phyloP scores from a whole-genome alignment of 2,888 invertebrate genomes.

The Aphidius colemani region DNA sequence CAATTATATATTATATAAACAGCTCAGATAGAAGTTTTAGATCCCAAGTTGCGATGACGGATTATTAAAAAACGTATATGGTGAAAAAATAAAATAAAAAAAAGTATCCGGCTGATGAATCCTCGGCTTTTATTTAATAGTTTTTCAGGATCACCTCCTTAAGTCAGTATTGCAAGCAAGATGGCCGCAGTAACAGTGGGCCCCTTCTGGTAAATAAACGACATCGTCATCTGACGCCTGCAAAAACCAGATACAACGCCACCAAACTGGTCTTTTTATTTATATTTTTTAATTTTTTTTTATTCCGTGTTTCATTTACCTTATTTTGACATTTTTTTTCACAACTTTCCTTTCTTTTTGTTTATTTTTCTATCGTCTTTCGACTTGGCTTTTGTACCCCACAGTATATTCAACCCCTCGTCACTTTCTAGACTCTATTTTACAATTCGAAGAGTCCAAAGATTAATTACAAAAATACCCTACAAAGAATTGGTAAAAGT shows the following conservation, averaged over 20 bases:
- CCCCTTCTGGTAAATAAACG: conserved; percentile 56
- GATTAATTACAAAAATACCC: conserved; percentile 58
- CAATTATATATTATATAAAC: too few species aligned
- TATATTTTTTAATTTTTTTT: conserved; percentile 8
- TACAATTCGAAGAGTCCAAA: conserved; percentile 44
- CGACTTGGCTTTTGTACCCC: background rate
- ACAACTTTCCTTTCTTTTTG: conserved; percentile 22
- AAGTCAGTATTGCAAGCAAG: conserved; percentile 55
- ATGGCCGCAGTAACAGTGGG: conserved; percentile 48
- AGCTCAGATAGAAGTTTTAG: background rate
- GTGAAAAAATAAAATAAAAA: conserved; percentile 8
- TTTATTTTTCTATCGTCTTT: conserved; percentile 11
- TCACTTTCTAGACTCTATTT: conserved; percentile 17
- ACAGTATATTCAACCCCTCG: conserved; percentile 13
- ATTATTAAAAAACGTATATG: background rate
- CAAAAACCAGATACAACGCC: conserved; percentile 57
- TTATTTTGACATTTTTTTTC: conserved; percentile 17
- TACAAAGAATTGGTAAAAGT: conserved; percentile 53
- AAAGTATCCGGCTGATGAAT: too few species aligned
- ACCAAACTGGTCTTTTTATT: conserved; percentile 49
- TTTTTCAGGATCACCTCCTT: conserved; percentile 43
- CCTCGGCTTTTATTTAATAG: background rate
- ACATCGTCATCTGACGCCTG: conserved; percentile 59
- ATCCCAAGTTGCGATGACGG: background rate
- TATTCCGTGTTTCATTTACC: conserved; percentile 9